Percentiles rank a stretch among this genome's conserved stretches.
These are phyloP conservation scores for Dasysyrphus tricinctus DNA, from an alignment of 2,888 invertebrate genomes.

Conservation along the genomic window DNA sequence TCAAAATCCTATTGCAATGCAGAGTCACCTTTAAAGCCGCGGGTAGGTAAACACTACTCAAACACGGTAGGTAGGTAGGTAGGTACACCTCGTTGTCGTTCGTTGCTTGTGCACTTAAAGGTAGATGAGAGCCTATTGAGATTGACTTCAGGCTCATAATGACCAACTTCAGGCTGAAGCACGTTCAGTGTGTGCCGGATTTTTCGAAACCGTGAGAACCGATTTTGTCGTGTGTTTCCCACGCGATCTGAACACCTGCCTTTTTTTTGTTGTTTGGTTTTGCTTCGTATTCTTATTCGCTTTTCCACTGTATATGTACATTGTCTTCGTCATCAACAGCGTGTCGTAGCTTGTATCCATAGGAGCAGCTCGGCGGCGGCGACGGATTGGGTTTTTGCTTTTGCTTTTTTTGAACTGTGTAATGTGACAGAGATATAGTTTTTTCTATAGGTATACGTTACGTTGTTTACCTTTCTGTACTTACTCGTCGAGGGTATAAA, in stretches of 20 bases:
- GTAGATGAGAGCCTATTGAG: slow-evolving; percentile 43
- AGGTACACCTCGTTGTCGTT: slow-evolving; percentile 26
- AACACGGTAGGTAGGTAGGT: slow-evolving; percentile 27
- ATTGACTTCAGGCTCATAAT: slow-evolving; percentile 66
- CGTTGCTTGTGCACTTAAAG: slow-evolving; percentile 26
- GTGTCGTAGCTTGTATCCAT: slow-evolving; percentile 11
- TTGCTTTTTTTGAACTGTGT: slow-evolving; percentile 45
- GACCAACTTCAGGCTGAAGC: slow-evolving; percentile 69
- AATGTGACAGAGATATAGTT: slow-evolving; percentile 59
- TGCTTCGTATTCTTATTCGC: slow-evolving; percentile 59
- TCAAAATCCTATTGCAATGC: slow-evolving; percentile 52
- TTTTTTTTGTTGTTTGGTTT: slow-evolving; percentile 70
- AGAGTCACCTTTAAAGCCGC: slow-evolving; percentile 47
- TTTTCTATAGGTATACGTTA: slow-evolving; percentile 8
- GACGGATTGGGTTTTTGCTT: slow-evolving; percentile 16
- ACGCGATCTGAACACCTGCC: slow-evolving; percentile 84
- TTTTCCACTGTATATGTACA: slow-evolving; percentile 37
- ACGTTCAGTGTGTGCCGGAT: slow-evolving; percentile 79
- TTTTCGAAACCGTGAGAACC: slow-evolving; percentile 83
- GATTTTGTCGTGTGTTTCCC: slow-evolving; percentile 84
- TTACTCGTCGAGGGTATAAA: slow-evolving; percentile 13
- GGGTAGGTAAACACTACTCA: slow-evolving; percentile 30
- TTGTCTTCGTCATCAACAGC: slow-evolving; percentile 50
- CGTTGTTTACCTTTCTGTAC: not conserved
- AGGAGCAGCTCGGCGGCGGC: not conserved